Evolutionary conservation across 1,140 invertebrate species (phyloP), one percentile per base, ranked within the genome.

Genomic region (Dendrolimus punctatus): DNA sequence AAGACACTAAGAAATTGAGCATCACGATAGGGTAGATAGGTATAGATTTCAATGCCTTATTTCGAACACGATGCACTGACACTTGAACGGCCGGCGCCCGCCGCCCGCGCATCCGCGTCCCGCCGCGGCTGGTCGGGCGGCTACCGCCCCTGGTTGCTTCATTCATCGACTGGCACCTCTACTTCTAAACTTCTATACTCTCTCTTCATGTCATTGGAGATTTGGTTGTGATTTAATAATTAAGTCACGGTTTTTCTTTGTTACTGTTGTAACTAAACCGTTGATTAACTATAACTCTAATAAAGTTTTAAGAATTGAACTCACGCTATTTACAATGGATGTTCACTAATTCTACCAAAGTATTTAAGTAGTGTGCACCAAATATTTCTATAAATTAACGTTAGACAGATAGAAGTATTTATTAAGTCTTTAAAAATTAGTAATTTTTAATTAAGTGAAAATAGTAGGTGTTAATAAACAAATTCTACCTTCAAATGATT

Each of bases 181-280:
- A 64, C 71, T 62, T 73, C 71, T 77, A 68, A 76, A 76, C 72
- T 70, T 68, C 64, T 77, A 66, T 64, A 65, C 61, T 73, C 64
- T 67, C 74, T 76, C 60, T 68, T 76, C 74, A 78, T 76, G 51
- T 50, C 69, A 80, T 76, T 54, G 45, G 49, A 63, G 59, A 66
- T 66, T 70, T 58, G 71, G 64, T 64, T 73, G 74, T 74, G 71
- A 72, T 73, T 67, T 77, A 75, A 68, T 23, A 23, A 23, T 23
- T 79, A 62, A 60, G 59, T 66, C 65, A 79, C 71, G 73, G 64
- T 68, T 69, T 78, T 78, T 72, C 64, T 73, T 74, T 75, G 73
- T 76, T 77, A 79, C 74, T 76, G 72, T 80, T 76, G 80, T 83
- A 72, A 83, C 80, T 83, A 80, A 81, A 76, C 68, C 78, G 74